Conservation (phyloP, 1,140 invertebrate genomes). For the Lucilia sericata region DNA sequence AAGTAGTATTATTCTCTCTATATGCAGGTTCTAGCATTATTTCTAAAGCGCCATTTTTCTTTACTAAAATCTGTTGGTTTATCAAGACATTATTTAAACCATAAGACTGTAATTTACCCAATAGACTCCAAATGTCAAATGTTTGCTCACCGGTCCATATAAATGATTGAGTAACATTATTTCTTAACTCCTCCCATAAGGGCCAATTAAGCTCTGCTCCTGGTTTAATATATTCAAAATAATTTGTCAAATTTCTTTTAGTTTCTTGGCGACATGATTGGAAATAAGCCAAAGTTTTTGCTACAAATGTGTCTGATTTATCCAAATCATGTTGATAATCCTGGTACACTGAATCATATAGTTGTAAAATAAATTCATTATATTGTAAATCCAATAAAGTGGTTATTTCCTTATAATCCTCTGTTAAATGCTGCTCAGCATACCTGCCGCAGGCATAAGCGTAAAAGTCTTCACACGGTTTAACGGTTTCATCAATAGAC, state of each 20-base stretch:
- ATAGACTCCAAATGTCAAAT: neutral
- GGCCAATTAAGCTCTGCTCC: neutral
- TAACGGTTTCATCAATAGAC: neutral
- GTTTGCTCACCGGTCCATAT: neutral
- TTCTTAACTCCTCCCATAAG: neutral
- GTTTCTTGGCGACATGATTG: neutral
- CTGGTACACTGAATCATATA: neutral
- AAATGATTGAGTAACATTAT: neutral
- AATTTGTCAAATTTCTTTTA: neutral
- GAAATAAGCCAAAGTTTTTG: neutral
- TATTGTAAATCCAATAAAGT: neutral
- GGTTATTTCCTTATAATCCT: neutral
- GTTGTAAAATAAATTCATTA: neutral
- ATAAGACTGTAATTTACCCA: neutral
- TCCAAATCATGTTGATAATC: neutral
- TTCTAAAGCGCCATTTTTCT: neutral
- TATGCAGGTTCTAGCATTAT: neutral
- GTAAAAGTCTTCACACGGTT: neutral
- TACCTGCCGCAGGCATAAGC: neutral
- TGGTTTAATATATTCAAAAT: neutral
- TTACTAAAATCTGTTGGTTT: neutral
- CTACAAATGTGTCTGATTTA: neutral
- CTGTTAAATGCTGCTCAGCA: neutral
- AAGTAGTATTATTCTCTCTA: neutral
- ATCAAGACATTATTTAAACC: neutral